These are phyloP conservation scores for Ormyrus rosae DNA, from an alignment of 2,888 invertebrate genomes.

Conservation along the genomic window DNA sequence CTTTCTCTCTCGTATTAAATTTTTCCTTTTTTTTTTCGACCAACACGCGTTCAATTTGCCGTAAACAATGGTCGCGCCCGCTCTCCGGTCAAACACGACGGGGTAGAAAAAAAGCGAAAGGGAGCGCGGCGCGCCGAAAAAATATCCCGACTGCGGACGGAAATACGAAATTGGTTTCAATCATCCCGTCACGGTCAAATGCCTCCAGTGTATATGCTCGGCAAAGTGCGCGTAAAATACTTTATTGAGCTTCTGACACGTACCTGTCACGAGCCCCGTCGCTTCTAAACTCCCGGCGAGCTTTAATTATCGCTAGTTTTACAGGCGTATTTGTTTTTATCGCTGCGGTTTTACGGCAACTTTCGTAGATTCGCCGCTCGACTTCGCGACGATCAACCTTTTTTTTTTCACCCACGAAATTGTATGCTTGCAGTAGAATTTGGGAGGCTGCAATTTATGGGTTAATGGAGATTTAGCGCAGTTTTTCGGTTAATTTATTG, in stretches of 20 bases:
- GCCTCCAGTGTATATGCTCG: neutral
- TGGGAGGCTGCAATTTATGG: too few species aligned
- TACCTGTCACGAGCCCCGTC: neutral
- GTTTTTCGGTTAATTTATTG: too few species aligned
- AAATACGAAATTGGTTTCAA: constrained; percentile 59
- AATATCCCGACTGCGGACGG: constrained; percentile 40
- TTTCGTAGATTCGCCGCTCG: too few species aligned
- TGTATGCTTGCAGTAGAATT: too few species aligned
- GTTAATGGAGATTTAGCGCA: too few species aligned
- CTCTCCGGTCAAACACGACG: constrained; percentile 17
- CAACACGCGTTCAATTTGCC: constrained; percentile 62
- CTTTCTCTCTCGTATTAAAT: constrained; percentile 62
- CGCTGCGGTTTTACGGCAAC: neutral
- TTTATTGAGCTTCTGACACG: neutral
- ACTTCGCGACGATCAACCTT: too few species aligned
- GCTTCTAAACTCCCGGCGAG: neutral
- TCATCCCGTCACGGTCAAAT: constrained; percentile 28
- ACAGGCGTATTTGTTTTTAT: neutral
- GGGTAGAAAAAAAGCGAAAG: constrained; percentile 28
- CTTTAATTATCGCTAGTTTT: constrained; percentile 27
- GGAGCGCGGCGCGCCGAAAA: constrained; percentile 26
- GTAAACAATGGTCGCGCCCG: constrained; percentile 61
- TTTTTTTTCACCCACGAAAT: too few species aligned
- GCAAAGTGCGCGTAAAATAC: constrained; percentile 26
- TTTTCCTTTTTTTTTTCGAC: constrained; percentile 5